A percentile compares a stretch with the other conserved stretches of the same genome.
Evolutionary conservation across 2,113 vertebrate genomes (phyloP).

Genomic region (Notothenia coriiceps): DNA sequence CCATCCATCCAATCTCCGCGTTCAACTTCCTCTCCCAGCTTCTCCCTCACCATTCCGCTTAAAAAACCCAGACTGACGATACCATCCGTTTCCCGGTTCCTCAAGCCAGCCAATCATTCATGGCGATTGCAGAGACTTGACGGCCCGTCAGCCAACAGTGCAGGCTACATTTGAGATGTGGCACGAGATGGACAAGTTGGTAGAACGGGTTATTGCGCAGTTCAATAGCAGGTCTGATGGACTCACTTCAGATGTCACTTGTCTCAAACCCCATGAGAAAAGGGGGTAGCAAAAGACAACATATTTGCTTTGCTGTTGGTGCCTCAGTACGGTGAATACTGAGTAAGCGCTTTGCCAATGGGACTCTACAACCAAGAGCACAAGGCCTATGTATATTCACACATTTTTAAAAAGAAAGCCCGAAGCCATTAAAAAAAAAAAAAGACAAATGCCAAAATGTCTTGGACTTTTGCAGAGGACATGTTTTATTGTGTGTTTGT

Average conservation of each 20-base stretch:
- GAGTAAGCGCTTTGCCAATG: conserved; percentile 61
- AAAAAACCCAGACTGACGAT: conserved; percentile 10
- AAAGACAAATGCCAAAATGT: conserved; percentile 81
- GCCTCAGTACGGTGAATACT: conserved; percentile 23
- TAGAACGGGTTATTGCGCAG: conserved; percentile 53
- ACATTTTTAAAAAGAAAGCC: conserved; percentile 70
- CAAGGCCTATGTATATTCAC: conserved; percentile 59
- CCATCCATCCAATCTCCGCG: conserved; percentile 12
- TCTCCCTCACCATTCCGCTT: conserved; percentile 57
- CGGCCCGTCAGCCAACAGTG: not conserved
- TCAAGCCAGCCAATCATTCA: conserved; percentile 32
- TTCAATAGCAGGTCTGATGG: conserved; percentile 77
- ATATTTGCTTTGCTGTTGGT: conserved; percentile 32
- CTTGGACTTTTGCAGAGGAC: conserved; percentile 72
- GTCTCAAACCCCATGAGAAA: conserved; percentile 46
- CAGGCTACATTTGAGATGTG: conserved; percentile 54
- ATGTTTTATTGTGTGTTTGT: conserved; percentile 74
- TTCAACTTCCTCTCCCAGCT: conserved; percentile 36
- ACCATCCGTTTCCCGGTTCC: conserved; percentile 8
- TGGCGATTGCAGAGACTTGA: conserved; percentile 39
- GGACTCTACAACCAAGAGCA: conserved; percentile 66
- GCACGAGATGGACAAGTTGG: conserved; percentile 57
- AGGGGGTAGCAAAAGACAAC: conserved; percentile 9
- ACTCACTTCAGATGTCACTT: conserved; percentile 62
- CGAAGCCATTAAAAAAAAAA: conserved; percentile 82